Conservation (phyloP, 2,113 vertebrate genomes). For the Vulpes vulpes region DNA sequence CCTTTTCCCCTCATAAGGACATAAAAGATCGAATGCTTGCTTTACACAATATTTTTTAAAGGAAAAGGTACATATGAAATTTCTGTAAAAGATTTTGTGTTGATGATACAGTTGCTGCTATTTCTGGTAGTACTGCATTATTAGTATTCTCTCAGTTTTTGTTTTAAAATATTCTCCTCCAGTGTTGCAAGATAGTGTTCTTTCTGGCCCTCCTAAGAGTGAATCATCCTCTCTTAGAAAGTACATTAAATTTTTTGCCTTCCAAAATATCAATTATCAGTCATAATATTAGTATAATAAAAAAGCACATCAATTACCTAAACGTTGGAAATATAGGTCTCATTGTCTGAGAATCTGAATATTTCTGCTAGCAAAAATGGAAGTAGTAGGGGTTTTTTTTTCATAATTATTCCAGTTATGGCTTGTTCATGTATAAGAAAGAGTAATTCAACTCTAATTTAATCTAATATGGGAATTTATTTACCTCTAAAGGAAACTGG, state of each 20-base stretch:
- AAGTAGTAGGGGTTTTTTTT: not conserved
- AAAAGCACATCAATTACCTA: slow-evolving; percentile 19
- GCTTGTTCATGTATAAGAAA: slow-evolving; percentile 6
- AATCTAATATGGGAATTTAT: not conserved
- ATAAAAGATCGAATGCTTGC: not conserved
- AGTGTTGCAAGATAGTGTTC: not conserved
- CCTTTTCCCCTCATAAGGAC: not conserved
- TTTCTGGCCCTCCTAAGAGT: slow-evolving; percentile 19
- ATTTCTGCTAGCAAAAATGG: slow-evolving; percentile 46
- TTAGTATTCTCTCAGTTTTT: not conserved
- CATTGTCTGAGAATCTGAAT: not conserved
- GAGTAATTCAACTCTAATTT: not conserved
- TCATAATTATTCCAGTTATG: slow-evolving; percentile 24
- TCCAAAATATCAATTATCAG: slow-evolving; percentile 12
- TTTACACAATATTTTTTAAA: slow-evolving; percentile 45
- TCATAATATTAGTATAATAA: slow-evolving; percentile 47
- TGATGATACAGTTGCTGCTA: not conserved
- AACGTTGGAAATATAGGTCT: slow-evolving; percentile 37
- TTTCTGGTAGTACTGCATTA: not conserved
- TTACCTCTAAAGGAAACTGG: slow-evolving; percentile 11
- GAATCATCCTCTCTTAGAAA: slow-evolving; percentile 56
- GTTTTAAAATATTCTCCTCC: not conserved
- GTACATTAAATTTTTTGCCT: slow-evolving; percentile 12
- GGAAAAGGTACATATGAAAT: slow-evolving; percentile 13
- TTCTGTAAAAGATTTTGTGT: not conserved